Evolutionary conservation across 2,113 vertebrate species (phyloP), one percentile per base, ranked within the genome.

Genomic region (Amphilophus citrinellus): DNA sequence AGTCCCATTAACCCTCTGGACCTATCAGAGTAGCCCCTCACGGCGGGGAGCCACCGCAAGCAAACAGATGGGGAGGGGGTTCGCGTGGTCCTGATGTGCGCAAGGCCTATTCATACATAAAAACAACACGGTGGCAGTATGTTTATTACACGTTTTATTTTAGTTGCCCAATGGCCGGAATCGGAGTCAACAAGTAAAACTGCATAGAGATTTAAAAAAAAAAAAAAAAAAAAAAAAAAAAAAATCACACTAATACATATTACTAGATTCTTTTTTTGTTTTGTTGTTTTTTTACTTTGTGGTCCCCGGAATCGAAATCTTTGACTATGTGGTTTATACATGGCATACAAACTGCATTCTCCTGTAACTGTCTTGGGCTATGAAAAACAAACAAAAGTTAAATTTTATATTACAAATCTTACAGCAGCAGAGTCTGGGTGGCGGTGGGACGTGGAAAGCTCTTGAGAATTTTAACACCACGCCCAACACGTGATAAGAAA

Each of bases 21-120:
- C 96, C 96, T 95, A 96, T 96, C 95, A 95, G 94, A 94, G 87
- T 73, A 30, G 83, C 61, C 88, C 76, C 77, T 88, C 91, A 39
- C 94, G 80, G 57, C 91, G 39, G 94, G 95, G 91, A 79, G 87
- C 87, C 85, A 27, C 39, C 22, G 71, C 57, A 56, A 66, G 71
- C 76, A 53, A 63, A 63, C 90, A 89, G 86, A 87, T 86, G 86
- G 89, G 90, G 90, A 73, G 80, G 82, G 87, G 79, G 20, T 7
- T 59, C 61, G 61, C 20, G 27, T 44, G 73, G 32, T 79, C 77
- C 58, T 63, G 59, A 76, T 61, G 76, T 77, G 77, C 76, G 66
- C 57, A 82, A 42, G 30, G 83, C 20, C 76, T 57, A 27, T 47
- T 86, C 53, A 90, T 47, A 61, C 68, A 56, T n/a, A 62, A 71